Evolutionary conservation across 2,888 invertebrate species (phyloP).

Genomic region (Rhingia campestris): DNA sequence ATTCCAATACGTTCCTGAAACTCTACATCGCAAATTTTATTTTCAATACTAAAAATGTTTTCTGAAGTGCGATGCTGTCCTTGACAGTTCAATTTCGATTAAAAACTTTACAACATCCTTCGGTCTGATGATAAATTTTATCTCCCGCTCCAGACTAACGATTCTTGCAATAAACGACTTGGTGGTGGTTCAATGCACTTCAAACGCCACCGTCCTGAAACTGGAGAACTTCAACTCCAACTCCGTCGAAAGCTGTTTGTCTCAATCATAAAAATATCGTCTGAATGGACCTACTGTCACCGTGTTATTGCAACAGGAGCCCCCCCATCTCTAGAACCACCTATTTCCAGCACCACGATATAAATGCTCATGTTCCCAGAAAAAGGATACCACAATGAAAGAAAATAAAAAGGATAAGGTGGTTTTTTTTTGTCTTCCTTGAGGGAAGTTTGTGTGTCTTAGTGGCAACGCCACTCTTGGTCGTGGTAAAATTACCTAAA

Average conservation of each 20-base stretch:
- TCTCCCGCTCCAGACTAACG: constrained; percentile 32
- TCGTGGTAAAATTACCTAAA: constrained; percentile 63
- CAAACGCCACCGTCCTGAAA: not conserved
- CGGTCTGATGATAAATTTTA: not conserved
- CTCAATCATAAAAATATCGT: constrained; percentile 66
- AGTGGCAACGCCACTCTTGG: not conserved
- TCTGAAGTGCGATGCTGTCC: not conserved
- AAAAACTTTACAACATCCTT: not conserved
- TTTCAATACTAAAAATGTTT: not conserved
- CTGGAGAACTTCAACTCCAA: not conserved
- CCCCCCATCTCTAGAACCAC: not conserved
- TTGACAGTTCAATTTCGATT: constrained; percentile 32
- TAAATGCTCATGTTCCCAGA: constrained; percentile 41
- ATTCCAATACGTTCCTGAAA: too few species aligned
- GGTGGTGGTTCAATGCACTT: constrained; percentile 36
- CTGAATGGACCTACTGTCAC: constrained; percentile 58
- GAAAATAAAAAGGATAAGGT: constrained; percentile 17
- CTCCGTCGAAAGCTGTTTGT: constrained; percentile 65
- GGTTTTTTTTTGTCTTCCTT: not conserved
- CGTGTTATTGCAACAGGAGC: constrained; percentile 35
- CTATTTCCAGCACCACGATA: not conserved
- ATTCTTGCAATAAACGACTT: constrained; percentile 9
- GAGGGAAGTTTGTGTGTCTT: constrained; percentile 15
- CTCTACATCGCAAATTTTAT: not conserved
- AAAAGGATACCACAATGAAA: constrained; percentile 27